Percentiles rank a stretch among this genome's conserved stretches.
Evolutionary conservation across 2,113 vertebrate species (phyloP).

Genomic region (Cyanoliseus patagonus): DNA sequence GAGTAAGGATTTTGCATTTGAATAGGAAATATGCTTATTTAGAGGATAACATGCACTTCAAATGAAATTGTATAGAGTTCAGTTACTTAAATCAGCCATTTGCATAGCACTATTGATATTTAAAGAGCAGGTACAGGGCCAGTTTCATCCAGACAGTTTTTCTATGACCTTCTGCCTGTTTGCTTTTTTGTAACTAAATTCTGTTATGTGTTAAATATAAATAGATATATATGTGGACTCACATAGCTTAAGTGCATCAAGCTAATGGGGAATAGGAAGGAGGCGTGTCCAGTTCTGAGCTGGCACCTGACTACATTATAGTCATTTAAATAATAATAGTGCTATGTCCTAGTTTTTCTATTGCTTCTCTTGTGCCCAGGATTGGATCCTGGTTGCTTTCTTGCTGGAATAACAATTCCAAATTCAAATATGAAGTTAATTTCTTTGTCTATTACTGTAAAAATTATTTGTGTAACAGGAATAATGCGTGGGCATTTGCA

Average conservation of each 20-base stretch:
- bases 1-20: neutral
- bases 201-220: neutral
- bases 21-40: neutral
- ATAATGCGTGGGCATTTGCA: neutral
- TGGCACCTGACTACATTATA: neutral
- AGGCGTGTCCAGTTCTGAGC: neutral
- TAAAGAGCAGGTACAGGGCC: neutral
- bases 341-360: conserved; percentile 3
- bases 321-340: neutral
- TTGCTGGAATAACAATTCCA: neutral
- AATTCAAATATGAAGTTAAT: neutral
- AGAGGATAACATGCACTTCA: neutral
- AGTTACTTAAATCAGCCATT: neutral
- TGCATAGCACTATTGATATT: neutral
- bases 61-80: neutral
- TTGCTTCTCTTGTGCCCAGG: neutral
- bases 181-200: neutral
- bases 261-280: neutral
- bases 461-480: conserved; percentile 8
- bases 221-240: neutral
- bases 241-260: neutral
- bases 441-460: conserved; percentile 1
- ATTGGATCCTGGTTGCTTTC: neutral
- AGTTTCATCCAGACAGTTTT: neutral
- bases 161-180: neutral